Conservation (phyloP, 2,888 invertebrate species). For the Fissipunctia ypsillon region DNA sequence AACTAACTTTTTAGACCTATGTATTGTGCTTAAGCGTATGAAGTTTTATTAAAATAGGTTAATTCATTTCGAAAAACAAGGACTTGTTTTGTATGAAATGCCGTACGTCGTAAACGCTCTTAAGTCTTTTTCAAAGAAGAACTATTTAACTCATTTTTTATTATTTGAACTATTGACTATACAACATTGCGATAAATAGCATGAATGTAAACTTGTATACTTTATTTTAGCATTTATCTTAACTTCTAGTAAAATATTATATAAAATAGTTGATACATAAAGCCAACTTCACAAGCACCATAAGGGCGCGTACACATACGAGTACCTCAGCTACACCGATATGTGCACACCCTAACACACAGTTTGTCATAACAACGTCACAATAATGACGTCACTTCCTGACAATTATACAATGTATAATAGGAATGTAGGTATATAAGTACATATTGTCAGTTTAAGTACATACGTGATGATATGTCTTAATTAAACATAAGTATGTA, state of each 20-base stretch:
- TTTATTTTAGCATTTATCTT: conserved; percentile 28
- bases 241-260: conserved; percentile 5
- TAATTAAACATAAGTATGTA: conserved; percentile 22
- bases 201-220: not conserved
- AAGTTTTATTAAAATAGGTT: no score
- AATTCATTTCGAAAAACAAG: no score
- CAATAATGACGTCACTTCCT: conserved; percentile 23
- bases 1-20: no score
- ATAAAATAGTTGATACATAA: conserved; percentile 14
- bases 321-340: not conserved
- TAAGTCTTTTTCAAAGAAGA: no score
- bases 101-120: no score
- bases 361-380: conserved; percentile 5
- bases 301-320: conserved; percentile 6
- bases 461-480: conserved; percentile 14
- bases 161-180: not conserved
- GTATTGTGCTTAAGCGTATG: no score
- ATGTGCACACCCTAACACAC: conserved; percentile 26
- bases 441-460: conserved; percentile 51
- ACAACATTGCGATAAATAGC: not conserved
- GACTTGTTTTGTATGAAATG: no score
- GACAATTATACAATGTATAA: conserved; percentile 12
- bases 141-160: no score
- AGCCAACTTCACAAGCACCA: conserved; percentile 29
- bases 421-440: conserved; percentile 52